Evolutionary conservation across 2,888 invertebrate species (phyloP), one percentile per base, ranked within the genome.

Genomic region (Odontocerum albicorne): DNA sequence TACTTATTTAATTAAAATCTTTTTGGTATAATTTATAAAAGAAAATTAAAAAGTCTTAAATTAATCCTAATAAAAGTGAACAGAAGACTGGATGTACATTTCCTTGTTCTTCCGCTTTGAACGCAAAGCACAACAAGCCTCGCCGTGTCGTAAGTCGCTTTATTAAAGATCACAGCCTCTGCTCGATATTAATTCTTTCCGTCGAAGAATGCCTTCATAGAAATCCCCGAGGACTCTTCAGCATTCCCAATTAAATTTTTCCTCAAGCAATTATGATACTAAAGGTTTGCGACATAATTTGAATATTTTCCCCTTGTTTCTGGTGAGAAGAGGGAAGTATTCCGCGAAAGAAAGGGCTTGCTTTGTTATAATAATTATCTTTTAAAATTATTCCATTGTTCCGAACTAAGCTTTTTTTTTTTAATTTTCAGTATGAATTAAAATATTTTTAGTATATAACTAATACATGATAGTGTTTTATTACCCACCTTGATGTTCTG

Each of bases 261-360:
- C 47, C 42, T 44, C 32, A 32, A 32, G 40, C 56, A 50, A 57
- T 59, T 59, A 59, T 38, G 55, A 50, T 43, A 22, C 54, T 17
- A 46, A 56, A 54, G 49, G 54, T 38, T 53, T 44, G 59, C 46
- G 59, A 60, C 59, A 57, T 53, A 38, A 57, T 60, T 60, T 50
- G 43, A 60, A 60, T 60, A 60, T 21, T n/a, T 47, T 49, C 33
- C 43, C 32, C 43, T 22, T 40, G 17, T 40, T 21, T 40, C 6
- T 20, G 12, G 21, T 20, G 40, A 21, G 21, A 16, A 15, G 6
- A 38, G 17, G 17, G 17, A 16, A 21, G n/a, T 27, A 7, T 27
- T 27, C 27, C 6, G 6, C 27, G 27, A 7, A 4, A 7, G 10
- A 27, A 27, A 27, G 27, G 27, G 6, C 10, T 27, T 27, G 27